Percentiles rank a stretch among this genome's conserved stretches.
Conservation (phyloP, 1,140 invertebrate species). For the Drosophila burlai region DNA sequence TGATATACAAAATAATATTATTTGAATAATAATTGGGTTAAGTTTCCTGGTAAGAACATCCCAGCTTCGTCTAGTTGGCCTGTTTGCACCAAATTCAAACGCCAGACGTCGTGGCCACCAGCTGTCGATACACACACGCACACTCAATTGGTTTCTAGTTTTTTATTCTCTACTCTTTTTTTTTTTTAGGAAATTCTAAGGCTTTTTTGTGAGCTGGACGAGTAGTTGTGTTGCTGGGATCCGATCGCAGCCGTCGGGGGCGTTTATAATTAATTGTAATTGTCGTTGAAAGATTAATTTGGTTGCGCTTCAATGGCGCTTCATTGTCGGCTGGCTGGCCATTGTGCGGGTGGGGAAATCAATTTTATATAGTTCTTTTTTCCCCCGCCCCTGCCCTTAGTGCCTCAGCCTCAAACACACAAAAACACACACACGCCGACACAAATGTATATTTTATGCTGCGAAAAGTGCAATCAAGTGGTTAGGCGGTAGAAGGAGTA, state of each 20-base stretch:
- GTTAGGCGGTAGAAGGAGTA: constrained; percentile 41
- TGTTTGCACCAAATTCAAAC: constrained; percentile 49
- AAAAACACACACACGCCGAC: constrained; percentile 10
- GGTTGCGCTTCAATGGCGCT: constrained; percentile 83
- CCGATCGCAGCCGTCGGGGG: constrained; percentile 58
- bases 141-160: constrained; percentile 31
- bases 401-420: constrained; percentile 25
- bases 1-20: not conserved
- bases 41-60: constrained; percentile 42
- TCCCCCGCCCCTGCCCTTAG: not conserved
- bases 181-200: constrained; percentile 44
- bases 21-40: too few relatives aligned
- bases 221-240: constrained; percentile 44
- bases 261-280: constrained; percentile 84
- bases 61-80: constrained; percentile 20
- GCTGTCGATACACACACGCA: constrained; percentile 64
- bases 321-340: constrained; percentile 68
- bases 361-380: constrained; percentile 77
- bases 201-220: constrained; percentile 61
- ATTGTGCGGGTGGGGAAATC: constrained; percentile 77
- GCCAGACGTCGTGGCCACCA: constrained; percentile 61
- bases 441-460: constrained; percentile 83
- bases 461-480: constrained; percentile 82
- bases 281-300: constrained; percentile 84
- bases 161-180: not conserved